Conservation (phyloP, 2,797 vertebrate genomes). For the Triplophysa yarkandensis region DNA sequence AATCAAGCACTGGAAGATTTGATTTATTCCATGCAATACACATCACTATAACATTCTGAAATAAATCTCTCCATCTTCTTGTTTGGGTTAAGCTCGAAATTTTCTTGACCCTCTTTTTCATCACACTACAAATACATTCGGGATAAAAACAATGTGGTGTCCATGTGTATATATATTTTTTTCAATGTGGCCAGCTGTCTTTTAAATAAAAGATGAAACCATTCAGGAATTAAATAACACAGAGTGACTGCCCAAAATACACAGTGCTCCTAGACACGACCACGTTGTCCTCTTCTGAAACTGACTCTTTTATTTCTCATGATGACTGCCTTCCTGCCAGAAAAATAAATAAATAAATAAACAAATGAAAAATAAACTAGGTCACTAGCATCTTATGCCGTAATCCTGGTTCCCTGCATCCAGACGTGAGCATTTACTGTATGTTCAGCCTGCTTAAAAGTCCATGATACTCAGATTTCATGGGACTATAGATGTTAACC, state of each 20-base stretch:
- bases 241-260: constrained; percentile 68
- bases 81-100: constrained; percentile 26
- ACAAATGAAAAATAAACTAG: constrained; percentile 66
- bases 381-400: constrained; percentile 80
- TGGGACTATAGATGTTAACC: constrained; percentile 71
- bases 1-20: constrained; percentile 10
- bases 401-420: constrained; percentile 77
- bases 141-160: constrained; percentile 48
- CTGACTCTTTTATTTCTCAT: constrained; percentile 64
- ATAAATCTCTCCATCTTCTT: constrained; percentile 22
- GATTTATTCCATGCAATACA: constrained; percentile 41
- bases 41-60: constrained; percentile 34
- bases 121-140: constrained; percentile 21
- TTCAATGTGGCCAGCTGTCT: constrained; percentile 60
- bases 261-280: constrained; percentile 66
- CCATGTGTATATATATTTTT: constrained; percentile 46
- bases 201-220: constrained; percentile 79
- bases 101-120: constrained; percentile 26
- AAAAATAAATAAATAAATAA: constrained; percentile 52
- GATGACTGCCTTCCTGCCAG: constrained; percentile 60
- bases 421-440: constrained; percentile 71
- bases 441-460: constrained; percentile 71
- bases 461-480: constrained; percentile 72
- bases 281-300: constrained; percentile 60
- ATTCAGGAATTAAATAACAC: constrained; percentile 73